Base-by-base conservation (phyloP, 2,113 vertebrate genomes). In the Callithrix jacchus region DNA sequence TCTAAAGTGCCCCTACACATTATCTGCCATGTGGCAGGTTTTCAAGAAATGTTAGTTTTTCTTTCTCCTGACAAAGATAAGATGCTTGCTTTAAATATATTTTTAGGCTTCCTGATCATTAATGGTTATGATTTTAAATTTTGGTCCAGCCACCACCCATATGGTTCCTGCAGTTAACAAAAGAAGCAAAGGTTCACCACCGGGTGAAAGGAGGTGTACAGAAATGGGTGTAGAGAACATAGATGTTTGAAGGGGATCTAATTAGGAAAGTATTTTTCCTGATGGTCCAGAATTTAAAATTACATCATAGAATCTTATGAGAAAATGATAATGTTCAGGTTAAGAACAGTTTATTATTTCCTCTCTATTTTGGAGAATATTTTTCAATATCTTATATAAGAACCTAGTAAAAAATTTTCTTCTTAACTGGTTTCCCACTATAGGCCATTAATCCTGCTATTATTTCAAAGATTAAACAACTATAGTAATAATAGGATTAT, bases 401-500 rank as follows among this genome's bases (percentile, higher is more conserved):
- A 92, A 95, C 47, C 71, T 87, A 70, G 70, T 74, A 54, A 92
- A 97, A 92, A 18, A 12, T 20, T 80, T 76, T 70, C 18, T n/a
- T 92, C 32, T 88, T 76, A 61, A 73, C 40, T 54, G 70, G 16
- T 87, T 96, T 93, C 58, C 27, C 14, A n/a, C 12, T 87, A 0
- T n/a, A 76, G 68, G 80, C 35, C 88, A 80, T 83, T 85, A 87
- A 87, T 95, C 54, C 9, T 79, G 79, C 52, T 85, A 85, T 30
- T 94, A n/a, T 9, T 40, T 25, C 32, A 74, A 52, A 91, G n/a
- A 81, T 88, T 76, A 86, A 93, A n/a, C 14, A 74, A 5, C n/a
- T 82, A 64, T 73, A 88, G 45, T 77, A 77, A 83, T 81, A 92
- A 71, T 45, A 89, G 54, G 74, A 93, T 93, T 96, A 70, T 91